Base-by-base conservation (phyloP, 2,797 vertebrate genomes). In the Hippocampus kuda region DNA sequence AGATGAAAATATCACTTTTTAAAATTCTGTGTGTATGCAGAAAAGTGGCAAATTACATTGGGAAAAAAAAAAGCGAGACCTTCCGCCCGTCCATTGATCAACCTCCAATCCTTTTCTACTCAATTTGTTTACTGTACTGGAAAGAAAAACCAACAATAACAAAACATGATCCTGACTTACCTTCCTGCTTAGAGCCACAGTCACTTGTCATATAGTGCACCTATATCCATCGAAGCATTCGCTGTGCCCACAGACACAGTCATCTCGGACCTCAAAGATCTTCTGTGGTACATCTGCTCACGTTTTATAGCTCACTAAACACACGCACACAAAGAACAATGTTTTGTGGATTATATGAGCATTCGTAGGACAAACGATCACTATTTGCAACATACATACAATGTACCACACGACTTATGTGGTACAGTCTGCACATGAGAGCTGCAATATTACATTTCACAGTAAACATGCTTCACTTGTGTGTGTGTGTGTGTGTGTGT, bases 401-500 rank as follows among this genome's bases (percentile, higher is more conserved):
- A 13, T 27, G 44, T 20, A 34, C 34, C 42, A 46, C 16, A 65
- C 13, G 13, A 27, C 24, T 65, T 18, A 5, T 4, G 44, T 26
- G 13, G 42, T 48, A 27, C 62, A n/a, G 56, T 56, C 66, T 56
- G 16, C 48, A 38, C 67, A 77, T 76, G 59, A 65, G 42, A 18
- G 24, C 46, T 38, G 26, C 68, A 59, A 65, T 3, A 80, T 88
- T 75, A 57, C 48, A 73, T 86, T 86, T 74, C 82, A 75, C 1
- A 49, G 78, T 80, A 81, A 88, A 90, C 81, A 84, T 46, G 51
- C 38, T 24, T 27, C 64, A 65, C 66, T 30, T 34, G 2, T 34
- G 2, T 34, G 2, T 65, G 2, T 65, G 70, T 75, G 70, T 30
- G 3, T 30, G 27, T 30, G 27, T 30, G 27, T 30, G 30, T 30